Evolutionary conservation across 2,888 invertebrate genomes (phyloP), one percentile per base, ranked within the genome.

Genomic region (Isotomurus palustris): DNA sequence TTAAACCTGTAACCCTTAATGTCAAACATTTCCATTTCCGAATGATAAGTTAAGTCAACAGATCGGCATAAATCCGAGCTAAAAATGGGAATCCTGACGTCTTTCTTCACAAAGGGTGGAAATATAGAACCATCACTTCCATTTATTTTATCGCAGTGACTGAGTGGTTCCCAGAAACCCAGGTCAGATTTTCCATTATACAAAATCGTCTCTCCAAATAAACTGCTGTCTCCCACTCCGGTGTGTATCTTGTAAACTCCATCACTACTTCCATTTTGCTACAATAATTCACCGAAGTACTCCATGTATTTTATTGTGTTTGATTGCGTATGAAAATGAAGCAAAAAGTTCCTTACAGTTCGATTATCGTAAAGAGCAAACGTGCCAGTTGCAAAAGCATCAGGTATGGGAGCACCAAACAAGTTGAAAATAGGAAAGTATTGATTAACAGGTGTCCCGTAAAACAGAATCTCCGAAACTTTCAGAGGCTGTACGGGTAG

Each of bases 51-150:
- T 6, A 64, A 36, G 27, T 35, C 36, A 14, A 64, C 29, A 6
- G 61, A 56, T 22, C 64, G 40, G 21, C 64, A 64, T 14, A 64
- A 21, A 28, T 64, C 64, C 0, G 64, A 17, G 25, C 58, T 58
- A 25, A 61, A 64, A 47, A 64, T 56, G 41, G 51, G 41, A 32
- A 64, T 29, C 29, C 40, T 36, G 29, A 58, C 28, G 22, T 64
- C 61, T 3, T 54, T 60, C 2, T 44, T 45, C 10, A 64, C 58
- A 24, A 61, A 64, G n/a, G 64, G 64, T 2, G 64, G 61, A 44
- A 64, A 64, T 10, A 61, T 58, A 2, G 57, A 51, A 2, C 64
- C 64, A 22, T 64, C 64, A 3, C 53, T 64, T 24, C 64, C 64
- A 12, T 41, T 40, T 10, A 64, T 59, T 38, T 52, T 56, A 25